phyloP scores from a whole-genome alignment of 2,888 invertebrate species.

The Resseliella maxima region DNA sequence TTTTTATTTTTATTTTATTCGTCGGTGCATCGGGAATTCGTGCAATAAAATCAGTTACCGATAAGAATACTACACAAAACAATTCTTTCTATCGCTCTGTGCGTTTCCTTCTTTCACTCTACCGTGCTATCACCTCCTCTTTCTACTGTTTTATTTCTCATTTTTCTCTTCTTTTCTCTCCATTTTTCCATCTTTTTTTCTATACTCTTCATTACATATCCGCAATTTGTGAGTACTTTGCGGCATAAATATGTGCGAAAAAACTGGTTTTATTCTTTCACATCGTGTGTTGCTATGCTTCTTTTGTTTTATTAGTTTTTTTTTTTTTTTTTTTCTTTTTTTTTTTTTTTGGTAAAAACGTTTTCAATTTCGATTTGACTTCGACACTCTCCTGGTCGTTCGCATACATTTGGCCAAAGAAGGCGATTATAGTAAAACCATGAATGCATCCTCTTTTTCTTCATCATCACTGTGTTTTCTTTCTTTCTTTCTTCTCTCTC shows the following conservation, averaged over 20 bases:
- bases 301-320: slow-evolving; percentile 7
- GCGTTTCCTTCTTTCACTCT: neutral
- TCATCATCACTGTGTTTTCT: neutral
- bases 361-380: slow-evolving; percentile 31
- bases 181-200: no score
- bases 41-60: slow-evolving; percentile 40
- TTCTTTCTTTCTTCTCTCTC: neutral
- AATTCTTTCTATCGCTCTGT: no score
- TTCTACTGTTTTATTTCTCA: no score
- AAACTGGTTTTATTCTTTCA: slow-evolving; percentile 41
- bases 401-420: neutral
- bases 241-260: slow-evolving; percentile 39
- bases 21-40: neutral
- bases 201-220: neutral
- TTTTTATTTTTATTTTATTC: neutral
- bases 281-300: neutral
- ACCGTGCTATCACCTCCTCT: no score
- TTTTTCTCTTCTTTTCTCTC: no score
- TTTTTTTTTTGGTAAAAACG: slow-evolving; percentile 10
- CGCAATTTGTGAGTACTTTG: neutral
- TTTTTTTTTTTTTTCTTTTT: no score
- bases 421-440: neutral
- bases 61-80: neutral
- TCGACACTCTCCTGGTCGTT: neutral
- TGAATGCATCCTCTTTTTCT: no score